Base-by-base conservation (phyloP, 1,140 invertebrate species). In the Ceratosolen fusciceps region DNA sequence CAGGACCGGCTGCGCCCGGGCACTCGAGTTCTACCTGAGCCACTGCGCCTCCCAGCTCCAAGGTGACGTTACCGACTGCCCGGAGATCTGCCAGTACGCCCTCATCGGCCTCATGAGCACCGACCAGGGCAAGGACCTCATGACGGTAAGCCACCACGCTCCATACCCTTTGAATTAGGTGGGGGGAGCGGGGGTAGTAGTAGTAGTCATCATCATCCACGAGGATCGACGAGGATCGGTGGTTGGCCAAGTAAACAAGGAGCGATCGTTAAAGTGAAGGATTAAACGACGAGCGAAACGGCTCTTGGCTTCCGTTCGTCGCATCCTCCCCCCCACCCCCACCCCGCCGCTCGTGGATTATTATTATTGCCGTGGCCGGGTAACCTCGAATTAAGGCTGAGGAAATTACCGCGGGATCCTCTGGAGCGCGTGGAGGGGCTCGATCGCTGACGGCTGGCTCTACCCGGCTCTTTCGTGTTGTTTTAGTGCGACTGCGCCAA, bases 61-160 rank as follows among this genome's bases (percentile, higher is more conserved):
- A 34, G 92, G 92, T 34, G 89, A 91, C 21, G 85, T 86, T 31
- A 86, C 82, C 24, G 82, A 88, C 24, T 96, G 95, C 86, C 93
- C 95, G 0, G 92, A 94, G 83, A 88, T 91, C 26, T 96, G 95
- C 86, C 92, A 93, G 80, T 92, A 94, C 85, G 94, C 95, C 0
- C 91, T 96, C 12, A 95, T 96, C 60, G 94, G 94, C 0, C 90
- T 96, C 24, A 95, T 93, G 0, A 95, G 94, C 43, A 95, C 95
- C 0, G 93, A 95, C 52, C 94, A 95, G 87, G 95, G 95, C 24
- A 93, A 94, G 83, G 91, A 93, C 72, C 91, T 96, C 21, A 94
- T 94, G 92, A 92, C 89, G 52, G 94, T 94, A 86, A 92, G 92
- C 4, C 5, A 43, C 39, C 39, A 43, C 39, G 39, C 12, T 43